Percentiles rank a stretch among this genome's conserved stretches.
Evolutionary conservation across 2,888 invertebrate species (phyloP).

Genomic region (Ormyrus thymus): DNA sequence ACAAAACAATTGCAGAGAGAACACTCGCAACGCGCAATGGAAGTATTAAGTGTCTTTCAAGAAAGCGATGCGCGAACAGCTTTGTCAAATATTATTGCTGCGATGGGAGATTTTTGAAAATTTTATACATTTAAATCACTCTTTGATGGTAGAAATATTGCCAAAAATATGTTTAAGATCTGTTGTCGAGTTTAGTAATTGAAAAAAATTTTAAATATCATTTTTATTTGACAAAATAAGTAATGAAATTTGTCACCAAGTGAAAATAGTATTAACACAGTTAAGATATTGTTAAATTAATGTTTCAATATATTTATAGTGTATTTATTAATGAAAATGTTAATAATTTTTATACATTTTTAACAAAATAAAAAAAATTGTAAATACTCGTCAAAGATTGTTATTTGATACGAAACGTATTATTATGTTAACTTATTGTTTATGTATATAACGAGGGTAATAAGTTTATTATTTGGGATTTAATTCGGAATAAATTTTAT

Average conservation of each 20-base stretch:
- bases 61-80: constrained; percentile 90
- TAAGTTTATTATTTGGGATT: background rate
- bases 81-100: constrained; percentile 89
- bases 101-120: constrained; percentile 83
- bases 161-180: constrained; percentile 44
- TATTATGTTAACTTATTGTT: constrained; percentile 43
- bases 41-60: constrained; percentile 85
- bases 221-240: constrained; percentile 39
- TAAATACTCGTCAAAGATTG: constrained; percentile 49
- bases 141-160: constrained; percentile 42
- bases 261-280: constrained; percentile 34
- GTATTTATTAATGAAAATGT: constrained; percentile 44
- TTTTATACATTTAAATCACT: constrained; percentile 13
- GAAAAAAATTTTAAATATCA: constrained; percentile 35
- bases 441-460: constrained; percentile 47
- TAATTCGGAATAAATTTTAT: background rate
- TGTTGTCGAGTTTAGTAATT: constrained; percentile 16
- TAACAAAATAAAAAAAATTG: constrained; percentile 34
- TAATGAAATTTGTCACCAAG: constrained; percentile 37
- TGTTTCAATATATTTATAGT: constrained; percentile 42
- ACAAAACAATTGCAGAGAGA: constrained; percentile 85
- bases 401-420: constrained; percentile 32
- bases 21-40: constrained; percentile 85
- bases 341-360: constrained; percentile 49
- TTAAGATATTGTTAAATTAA: constrained; percentile 25